Evolutionary conservation across 2,113 vertebrate species (phyloP).

Genomic region (Chrysochloris asiatica): DNA sequence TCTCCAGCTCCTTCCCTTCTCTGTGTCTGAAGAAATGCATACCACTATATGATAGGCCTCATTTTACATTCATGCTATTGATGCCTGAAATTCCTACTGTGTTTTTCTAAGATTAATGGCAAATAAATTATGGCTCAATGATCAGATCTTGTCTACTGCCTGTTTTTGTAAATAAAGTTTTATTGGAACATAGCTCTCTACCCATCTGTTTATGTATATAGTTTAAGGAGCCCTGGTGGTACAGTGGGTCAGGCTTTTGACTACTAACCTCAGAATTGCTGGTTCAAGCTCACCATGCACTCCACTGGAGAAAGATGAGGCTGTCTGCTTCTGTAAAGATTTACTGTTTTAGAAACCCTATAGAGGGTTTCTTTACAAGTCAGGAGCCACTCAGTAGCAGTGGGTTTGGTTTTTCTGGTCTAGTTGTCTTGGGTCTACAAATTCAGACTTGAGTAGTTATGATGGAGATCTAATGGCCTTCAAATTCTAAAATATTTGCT

Average conservation of each 20-base stretch:
- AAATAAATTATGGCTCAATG: background rate
- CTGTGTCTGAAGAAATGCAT: no score
- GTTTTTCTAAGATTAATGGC: background rate
- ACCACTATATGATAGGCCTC: background rate
- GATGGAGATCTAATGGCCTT: background rate
- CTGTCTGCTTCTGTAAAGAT: no score
- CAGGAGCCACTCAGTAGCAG: no score
- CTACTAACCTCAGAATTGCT: no score
- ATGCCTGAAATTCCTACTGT: background rate
- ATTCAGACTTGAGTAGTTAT: background rate
- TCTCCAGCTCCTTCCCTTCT: background rate
- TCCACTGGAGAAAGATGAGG: no score
- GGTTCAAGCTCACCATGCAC: no score
- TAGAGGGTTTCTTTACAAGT: no score
- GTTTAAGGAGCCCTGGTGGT: no score
- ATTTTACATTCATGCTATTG: background rate
- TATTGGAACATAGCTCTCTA: background rate
- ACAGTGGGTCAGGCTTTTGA: no score
- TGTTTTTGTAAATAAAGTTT: slow-evolving; percentile 51
- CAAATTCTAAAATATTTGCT: background rate
- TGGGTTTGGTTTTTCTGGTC: no score
- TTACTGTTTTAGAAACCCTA: no score
- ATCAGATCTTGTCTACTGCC: background rate
- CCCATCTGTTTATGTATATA: background rate
- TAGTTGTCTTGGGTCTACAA: background rate